Conservation (phyloP, 2,888 invertebrate species). For the Macrophya alboannulata region DNA sequence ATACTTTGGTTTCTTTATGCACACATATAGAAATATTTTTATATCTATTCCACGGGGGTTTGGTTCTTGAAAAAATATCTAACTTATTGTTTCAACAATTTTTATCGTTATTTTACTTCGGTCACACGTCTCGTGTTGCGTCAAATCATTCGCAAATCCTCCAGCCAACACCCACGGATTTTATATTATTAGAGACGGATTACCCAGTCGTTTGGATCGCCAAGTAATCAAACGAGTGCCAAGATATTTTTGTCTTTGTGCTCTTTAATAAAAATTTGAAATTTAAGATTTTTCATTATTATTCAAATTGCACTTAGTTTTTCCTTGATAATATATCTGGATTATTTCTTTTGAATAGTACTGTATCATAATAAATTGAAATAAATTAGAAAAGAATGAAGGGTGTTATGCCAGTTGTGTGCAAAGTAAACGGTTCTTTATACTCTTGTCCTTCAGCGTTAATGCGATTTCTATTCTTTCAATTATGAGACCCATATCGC, state of each 20-base stretch:
- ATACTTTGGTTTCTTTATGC: not conserved
- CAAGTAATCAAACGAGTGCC: conserved; percentile 18
- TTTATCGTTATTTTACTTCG: not conserved
- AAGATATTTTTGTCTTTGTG: conserved; percentile 47
- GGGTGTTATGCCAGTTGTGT: too few relatives aligned
- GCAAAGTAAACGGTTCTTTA: too few relatives aligned
- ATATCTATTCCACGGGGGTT: not conserved
- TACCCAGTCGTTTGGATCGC: not conserved
- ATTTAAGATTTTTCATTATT: not conserved
- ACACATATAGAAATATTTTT: not conserved
- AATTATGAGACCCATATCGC: not conserved
- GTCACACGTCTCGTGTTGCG: conserved; percentile 3
- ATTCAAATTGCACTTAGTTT: too few relatives aligned
- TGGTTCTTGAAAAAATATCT: not conserved
- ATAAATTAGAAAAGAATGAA: too few relatives aligned
- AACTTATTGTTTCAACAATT: not conserved
- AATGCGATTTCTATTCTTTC: not conserved
- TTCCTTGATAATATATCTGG: too few relatives aligned
- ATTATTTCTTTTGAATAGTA: too few relatives aligned
- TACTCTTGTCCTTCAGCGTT: not conserved
- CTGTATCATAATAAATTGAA: too few relatives aligned
- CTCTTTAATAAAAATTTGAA: not conserved
- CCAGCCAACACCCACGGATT: conserved; percentile 35
- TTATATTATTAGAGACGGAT: conserved; percentile 48
- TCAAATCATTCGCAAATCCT: conserved; percentile 7